Conservation (phyloP, 2,113 vertebrate species). For the Ptilorrhoa leucosticta region DNA sequence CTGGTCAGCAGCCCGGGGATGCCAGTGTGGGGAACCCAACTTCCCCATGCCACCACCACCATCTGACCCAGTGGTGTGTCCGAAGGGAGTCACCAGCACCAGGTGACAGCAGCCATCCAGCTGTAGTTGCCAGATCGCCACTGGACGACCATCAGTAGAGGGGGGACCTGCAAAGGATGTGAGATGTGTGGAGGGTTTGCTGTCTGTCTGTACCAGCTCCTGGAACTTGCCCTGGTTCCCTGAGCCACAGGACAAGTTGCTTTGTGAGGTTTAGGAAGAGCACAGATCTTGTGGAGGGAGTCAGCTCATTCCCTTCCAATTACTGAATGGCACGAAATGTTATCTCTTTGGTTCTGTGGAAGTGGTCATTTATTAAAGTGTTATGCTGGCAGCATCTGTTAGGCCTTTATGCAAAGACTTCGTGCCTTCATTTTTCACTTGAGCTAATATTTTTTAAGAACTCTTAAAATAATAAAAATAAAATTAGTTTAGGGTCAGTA, state of each 20-base stretch:
- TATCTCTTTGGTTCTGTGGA: not conserved
- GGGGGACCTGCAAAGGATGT: conserved; percentile 3
- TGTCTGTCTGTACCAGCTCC: not conserved
- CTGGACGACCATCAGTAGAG: conserved; percentile 43
- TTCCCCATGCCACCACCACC: not conserved
- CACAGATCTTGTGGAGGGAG: not conserved
- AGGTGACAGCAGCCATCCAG: not conserved
- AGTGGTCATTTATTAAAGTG: not conserved
- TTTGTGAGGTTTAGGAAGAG: not conserved
- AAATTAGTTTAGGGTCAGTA: conserved; percentile 17
- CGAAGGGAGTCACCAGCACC: not conserved
- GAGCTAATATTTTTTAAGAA: not conserved
- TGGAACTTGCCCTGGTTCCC: not conserved
- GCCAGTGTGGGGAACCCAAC: not conserved
- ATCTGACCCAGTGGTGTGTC: not conserved
- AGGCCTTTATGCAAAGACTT: not conserved
- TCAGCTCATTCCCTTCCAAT: not conserved
- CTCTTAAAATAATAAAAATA: conserved; percentile 20
- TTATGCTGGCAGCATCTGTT: not conserved
- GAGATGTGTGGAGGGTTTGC: not conserved
- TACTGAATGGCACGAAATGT: not conserved
- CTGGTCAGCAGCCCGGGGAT: not conserved
- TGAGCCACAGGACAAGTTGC: not conserved
- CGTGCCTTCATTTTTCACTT: not conserved
- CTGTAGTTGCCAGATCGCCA: conserved; percentile 21